Base-by-base conservation (phyloP, 2,113 vertebrate genomes). In the Alethe diademata region DNA sequence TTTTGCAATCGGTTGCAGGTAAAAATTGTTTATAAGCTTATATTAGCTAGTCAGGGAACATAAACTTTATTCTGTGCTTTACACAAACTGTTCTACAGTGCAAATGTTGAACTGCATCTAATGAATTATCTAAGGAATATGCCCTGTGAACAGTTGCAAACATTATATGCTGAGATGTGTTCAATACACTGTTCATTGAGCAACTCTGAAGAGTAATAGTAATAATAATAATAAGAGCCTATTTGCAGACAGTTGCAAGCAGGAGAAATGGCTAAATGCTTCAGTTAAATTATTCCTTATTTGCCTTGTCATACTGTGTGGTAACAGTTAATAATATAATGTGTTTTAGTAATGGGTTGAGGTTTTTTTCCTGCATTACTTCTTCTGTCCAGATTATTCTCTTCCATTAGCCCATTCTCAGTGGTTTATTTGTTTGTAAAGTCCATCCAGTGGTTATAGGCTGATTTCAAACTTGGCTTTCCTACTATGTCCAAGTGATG, bases 271-370 rank as follows among this genome's bases (percentile, higher is more conserved):
- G 64, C 88, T 96, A 92, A 95, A 96, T 96, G 79, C 53, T 93
- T 88, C 75, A 74, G 69, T 90, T 93, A 94, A 95, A 97, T 96
- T 94, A 94, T 78, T 94, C 82, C 88, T 92, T 93, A 88, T 96
- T 93, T 96, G 90, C 90, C 64, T 83, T 78, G 87, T 95, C 93
- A 88, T 94, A 51, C 84, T 86, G 11, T 80, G 93, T 74, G 85
- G 90, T 81, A 95, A 88, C 65, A 90, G 90, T 96, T 94, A 90
- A 90, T 96, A 94, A 90, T 94, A 90, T 71, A 93, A 94, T 93
- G 86, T 66, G 54, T 80, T 96, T 93, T 93, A 84, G 75, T 93
- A 96, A 96, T 94, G 90, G 75, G 48, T 84, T 84, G 72, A 69
- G 79, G 20, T 3, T 0, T 15, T 83, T 92, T 92, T 86, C 66